phyloP scores from a whole-genome alignment of 1,140 invertebrate genomes.

The Battus philenor region DNA sequence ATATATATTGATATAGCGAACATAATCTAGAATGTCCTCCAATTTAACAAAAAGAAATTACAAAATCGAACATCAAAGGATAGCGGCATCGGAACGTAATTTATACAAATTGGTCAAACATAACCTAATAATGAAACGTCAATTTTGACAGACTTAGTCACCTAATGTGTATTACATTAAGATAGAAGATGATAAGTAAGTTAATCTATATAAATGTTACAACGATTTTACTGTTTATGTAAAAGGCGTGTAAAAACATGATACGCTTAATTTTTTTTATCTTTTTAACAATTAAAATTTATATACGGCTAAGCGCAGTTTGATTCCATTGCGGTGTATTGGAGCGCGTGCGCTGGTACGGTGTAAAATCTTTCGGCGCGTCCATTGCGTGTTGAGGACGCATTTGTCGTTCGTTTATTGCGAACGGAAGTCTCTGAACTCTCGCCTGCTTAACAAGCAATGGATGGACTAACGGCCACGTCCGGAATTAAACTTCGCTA shows the following conservation, averaged over 20 bases:
- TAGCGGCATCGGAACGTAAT: no score
- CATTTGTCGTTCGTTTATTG: slow-evolving; percentile 46
- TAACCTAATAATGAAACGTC: no score
- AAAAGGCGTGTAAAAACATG: slow-evolving; percentile 13
- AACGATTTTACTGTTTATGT: slow-evolving; percentile 17
- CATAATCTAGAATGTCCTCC: no score
- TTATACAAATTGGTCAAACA: no score
- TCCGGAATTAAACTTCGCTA: slow-evolving; percentile 37
- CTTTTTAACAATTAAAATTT: slow-evolving; percentile 13
- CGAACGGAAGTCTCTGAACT: slow-evolving; percentile 53
- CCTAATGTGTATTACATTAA: slow-evolving; percentile 5
- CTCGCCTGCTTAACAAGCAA: slow-evolving; percentile 33
- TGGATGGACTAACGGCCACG: slow-evolving; percentile 51
- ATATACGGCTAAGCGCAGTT: slow-evolving; percentile 6
- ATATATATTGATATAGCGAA: no score
- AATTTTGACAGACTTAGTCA: no score
- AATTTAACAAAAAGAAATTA: no score
- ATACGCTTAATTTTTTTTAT: slow-evolving; percentile 4
- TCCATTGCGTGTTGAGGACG: no score
- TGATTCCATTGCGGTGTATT: slow-evolving; percentile 18
- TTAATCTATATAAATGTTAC: no score
- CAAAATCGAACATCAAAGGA: no score
- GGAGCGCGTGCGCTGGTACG: slow-evolving; percentile 18
- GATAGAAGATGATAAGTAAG: slow-evolving; percentile 8
- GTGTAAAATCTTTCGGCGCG: slow-evolving; percentile 53